Conservation (phyloP, 1,140 invertebrate genomes). For the Portunus trituberculatus region DNA sequence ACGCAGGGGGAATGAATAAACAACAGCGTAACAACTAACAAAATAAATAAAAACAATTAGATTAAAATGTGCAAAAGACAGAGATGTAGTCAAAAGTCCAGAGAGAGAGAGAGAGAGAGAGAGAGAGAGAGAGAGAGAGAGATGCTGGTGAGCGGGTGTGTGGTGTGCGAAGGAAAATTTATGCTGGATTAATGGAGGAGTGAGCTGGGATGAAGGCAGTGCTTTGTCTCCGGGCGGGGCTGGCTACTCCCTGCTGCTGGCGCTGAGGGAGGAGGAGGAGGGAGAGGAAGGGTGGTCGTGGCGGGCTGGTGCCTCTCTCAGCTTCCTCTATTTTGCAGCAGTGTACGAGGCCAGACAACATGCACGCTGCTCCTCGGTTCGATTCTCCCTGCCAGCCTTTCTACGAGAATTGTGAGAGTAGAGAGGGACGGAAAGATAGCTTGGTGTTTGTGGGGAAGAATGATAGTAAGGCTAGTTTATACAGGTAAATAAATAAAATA, state of each 20-base stretch:
- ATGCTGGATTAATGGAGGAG: conserved; percentile 3
- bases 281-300: neutral
- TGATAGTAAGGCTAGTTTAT: neutral
- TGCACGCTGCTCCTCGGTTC: neutral
- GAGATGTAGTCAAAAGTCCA: neutral
- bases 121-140: neutral
- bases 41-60: neutral
- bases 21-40: too few species aligned
- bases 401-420: neutral
- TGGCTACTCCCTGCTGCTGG: too few species aligned
- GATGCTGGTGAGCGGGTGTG: neutral
- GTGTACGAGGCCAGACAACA: neutral
- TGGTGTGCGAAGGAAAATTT: conserved; percentile 13
- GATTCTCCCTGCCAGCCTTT: neutral
- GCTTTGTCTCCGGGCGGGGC: neutral
- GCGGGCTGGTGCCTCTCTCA: neutral
- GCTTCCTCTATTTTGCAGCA: neutral
- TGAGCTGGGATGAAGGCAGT: neutral
- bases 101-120: neutral
- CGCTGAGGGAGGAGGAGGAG: neutral
- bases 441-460: neutral
- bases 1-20: too few species aligned
- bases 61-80: too few species aligned
- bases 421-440: neutral
- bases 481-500: neutral